Evolutionary conservation across 1,140 invertebrate genomes (phyloP), one percentile per base, ranked within the genome.

Genomic region (Plodia interpunctella): DNA sequence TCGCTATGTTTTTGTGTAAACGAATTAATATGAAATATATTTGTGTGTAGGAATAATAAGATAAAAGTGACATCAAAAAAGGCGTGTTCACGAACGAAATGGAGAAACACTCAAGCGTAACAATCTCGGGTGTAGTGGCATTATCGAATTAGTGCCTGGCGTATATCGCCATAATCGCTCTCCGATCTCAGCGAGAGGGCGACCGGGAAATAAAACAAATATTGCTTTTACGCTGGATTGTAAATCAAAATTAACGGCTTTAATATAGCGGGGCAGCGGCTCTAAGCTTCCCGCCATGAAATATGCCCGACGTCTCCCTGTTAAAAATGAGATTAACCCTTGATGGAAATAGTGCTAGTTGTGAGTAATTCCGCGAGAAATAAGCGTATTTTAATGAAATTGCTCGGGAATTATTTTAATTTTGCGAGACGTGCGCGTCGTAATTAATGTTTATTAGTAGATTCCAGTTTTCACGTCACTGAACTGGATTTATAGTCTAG

Each of bases 241-340:
- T 88, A 88, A 88, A 88, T 88, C 86, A 88, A 88, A 88, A 88
- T 88, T 88, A 88, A 88, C 86, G 83, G 82, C 86, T 72, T 88
- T 87, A 88, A 88, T 87, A 88, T 86, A 81, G 84, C 86, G 73
- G 68, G 50, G 74, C 71, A 65, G 74, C 72, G 72, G 80, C 74
- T 79, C 78, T 83, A 79, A 88, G 83, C 81, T 80, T 75, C 81
- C 84, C 74, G 82, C 83, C 76, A 81, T 89, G 86, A 89, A 87
- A 89, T 89, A 89, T 89, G 82, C 78, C 70, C 68, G 74, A 74
- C 75, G 72, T 78, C 81, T 79, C 82, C 83, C 76, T 72, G 83
- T 87, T 88, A 89, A 89, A 87, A 89, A 89, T 83, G 78, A 74
- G 79, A 87, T 89, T 87, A 87, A 89, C 79, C 78, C 80, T 78